These are phyloP conservation scores for Balaenoptera acutorostrata DNA, from an alignment of 2,113 vertebrate genomes.

Conservation along the genomic window DNA sequence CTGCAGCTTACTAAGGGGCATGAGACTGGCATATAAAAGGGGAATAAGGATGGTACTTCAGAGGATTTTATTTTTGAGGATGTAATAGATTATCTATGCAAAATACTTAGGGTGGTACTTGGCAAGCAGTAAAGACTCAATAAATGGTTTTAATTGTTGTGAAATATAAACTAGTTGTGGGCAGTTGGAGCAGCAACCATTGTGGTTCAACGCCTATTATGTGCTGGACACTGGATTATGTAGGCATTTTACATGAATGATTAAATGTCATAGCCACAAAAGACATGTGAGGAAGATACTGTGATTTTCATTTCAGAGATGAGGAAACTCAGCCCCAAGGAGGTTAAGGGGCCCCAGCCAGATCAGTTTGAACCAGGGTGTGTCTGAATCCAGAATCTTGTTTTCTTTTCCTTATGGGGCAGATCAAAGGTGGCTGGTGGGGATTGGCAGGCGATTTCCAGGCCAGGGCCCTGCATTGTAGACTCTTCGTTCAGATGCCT, in stretches of 20 bases:
- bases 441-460: not conserved
- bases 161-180: not conserved
- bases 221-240: not conserved
- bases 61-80: not conserved
- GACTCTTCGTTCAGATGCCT: not conserved
- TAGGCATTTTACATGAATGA: not conserved
- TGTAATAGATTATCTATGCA: not conserved
- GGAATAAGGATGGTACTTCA: not conserved
- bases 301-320: not conserved
- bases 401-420: not conserved
- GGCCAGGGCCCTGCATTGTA: not conserved
- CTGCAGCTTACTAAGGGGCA: not conserved
- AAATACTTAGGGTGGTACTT: not conserved
- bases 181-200: not conserved
- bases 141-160: not conserved
- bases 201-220: not conserved
- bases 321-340: not conserved
- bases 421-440: not conserved
- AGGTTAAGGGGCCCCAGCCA: not conserved
- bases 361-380: not conserved
- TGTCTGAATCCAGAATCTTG: not conserved
- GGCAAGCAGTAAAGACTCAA: not conserved
- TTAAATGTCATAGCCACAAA: not conserved
- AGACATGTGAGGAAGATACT: not conserved
- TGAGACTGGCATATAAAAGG: not conserved